phyloP scores from a whole-genome alignment of 1,140 invertebrate genomes.

The Lasaia peninsularis region DNA sequence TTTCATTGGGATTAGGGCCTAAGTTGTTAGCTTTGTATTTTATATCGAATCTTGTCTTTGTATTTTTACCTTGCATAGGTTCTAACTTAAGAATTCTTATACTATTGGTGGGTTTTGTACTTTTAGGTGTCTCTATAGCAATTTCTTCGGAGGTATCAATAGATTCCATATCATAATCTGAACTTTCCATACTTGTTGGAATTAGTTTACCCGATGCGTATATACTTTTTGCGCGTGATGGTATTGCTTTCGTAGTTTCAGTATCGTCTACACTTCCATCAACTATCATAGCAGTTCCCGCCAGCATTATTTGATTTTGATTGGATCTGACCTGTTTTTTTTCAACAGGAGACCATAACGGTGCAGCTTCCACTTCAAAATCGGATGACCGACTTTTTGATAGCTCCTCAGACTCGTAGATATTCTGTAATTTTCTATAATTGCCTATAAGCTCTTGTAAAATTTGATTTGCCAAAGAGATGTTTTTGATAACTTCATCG shows the following conservation, averaged over 20 bases:
- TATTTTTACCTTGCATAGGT: neutral
- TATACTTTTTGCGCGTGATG: neutral
- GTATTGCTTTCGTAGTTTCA: neutral
- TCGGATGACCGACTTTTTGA: conserved; percentile 27
- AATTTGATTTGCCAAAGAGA: conserved; percentile 41
- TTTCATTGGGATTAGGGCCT: too few relatives aligned
- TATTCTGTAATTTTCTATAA: conserved; percentile 41
- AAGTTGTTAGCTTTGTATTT: neutral
- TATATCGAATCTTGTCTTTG: conserved; percentile 18
- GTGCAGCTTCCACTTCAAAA: conserved; percentile 25
- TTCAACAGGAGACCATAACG: too few relatives aligned
- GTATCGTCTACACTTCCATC: neutral
- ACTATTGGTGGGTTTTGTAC: neutral
- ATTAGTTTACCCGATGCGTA: neutral
- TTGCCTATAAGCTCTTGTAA: conserved; percentile 44
- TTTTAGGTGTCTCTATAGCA: neutral
- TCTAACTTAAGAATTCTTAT: neutral
- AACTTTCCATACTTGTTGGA: neutral
- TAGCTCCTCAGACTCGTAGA: conserved; percentile 35
- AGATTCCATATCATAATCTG: conserved; percentile 13
- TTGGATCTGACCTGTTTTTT: conserved; percentile 19
- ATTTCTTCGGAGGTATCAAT: conserved; percentile 9
- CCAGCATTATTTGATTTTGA: neutral
- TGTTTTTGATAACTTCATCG: conserved; percentile 41
- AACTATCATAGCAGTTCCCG: neutral